Conservation (phyloP, 2,113 vertebrate species). For the Sceloporus undulatus region DNA sequence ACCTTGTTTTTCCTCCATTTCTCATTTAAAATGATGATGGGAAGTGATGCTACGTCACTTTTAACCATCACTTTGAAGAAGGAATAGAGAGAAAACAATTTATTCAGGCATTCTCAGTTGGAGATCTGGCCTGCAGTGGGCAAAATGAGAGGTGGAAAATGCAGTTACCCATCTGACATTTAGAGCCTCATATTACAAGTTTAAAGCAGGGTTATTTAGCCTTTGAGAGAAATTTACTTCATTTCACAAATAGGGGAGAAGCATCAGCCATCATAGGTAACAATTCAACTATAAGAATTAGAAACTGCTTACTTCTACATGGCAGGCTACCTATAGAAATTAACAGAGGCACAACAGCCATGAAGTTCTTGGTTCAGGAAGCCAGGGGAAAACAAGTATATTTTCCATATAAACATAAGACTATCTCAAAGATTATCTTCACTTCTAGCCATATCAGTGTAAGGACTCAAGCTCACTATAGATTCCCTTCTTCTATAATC, state of each 20-base stretch:
- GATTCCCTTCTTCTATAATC: not conserved
- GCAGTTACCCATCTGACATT: too few relatives aligned
- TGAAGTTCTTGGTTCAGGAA: not conserved
- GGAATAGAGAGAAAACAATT: too few relatives aligned
- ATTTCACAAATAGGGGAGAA: not conserved
- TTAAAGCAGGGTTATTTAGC: not conserved
- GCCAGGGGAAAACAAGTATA: too few relatives aligned
- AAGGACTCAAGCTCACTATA: not conserved
- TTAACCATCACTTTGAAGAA: too few relatives aligned
- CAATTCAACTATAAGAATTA: not conserved
- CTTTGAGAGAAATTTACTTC: not conserved
- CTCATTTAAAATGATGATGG: too few relatives aligned
- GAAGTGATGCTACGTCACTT: too few relatives aligned
- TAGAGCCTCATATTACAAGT: not conserved
- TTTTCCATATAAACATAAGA: not conserved
- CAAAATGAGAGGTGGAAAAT: too few relatives aligned
- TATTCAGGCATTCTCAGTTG: too few relatives aligned
- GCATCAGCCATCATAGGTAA: not conserved
- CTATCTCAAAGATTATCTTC: not conserved
- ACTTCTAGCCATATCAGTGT: not conserved
- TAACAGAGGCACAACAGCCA: not conserved
- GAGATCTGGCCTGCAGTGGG: too few relatives aligned
- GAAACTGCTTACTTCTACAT: not conserved
- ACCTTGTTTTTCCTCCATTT: too few relatives aligned
- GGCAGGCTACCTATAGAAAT: not conserved